Evolutionary conservation across 1,140 invertebrate genomes (phyloP).

Genomic region (Drosophila tristis): DNA sequence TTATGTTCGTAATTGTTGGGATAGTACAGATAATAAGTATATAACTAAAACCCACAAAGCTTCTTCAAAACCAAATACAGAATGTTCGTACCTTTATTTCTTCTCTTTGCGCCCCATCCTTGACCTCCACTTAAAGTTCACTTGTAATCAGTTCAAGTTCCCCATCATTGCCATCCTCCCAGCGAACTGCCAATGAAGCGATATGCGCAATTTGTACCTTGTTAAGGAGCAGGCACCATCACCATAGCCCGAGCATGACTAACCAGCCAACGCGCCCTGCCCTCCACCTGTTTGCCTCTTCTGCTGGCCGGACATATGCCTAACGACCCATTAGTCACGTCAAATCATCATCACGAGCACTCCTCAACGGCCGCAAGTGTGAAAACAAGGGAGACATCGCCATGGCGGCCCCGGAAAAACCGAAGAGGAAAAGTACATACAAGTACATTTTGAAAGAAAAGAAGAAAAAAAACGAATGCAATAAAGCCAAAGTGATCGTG

Average conservation of each 20-base stretch:
- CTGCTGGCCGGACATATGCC: slow-evolving; percentile 48
- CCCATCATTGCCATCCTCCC: slow-evolving; percentile 39
- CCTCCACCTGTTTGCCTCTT: slow-evolving; percentile 25
- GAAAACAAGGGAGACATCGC: slow-evolving; percentile 37
- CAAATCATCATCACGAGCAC: slow-evolving; percentile 69
- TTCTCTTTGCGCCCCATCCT: slow-evolving; percentile 16
- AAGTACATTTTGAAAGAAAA: neutral
- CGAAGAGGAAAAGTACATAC: slow-evolving; percentile 32
- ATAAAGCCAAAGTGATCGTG: slow-evolving; percentile 77
- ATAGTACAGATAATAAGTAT: too few relatives aligned
- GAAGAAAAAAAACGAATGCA: slow-evolving; percentile 42
- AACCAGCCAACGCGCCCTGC: slow-evolving; percentile 1
- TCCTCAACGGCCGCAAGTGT: slow-evolving; percentile 31
- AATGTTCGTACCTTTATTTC: neutral
- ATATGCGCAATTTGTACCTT: slow-evolving; percentile 59
- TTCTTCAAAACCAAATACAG: too few relatives aligned
- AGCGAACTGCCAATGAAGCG: slow-evolving; percentile 30
- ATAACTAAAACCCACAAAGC: too few relatives aligned
- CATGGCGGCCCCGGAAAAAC: slow-evolving; percentile 22
- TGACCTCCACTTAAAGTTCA: slow-evolving; percentile 34
- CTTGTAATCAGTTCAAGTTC: slow-evolving; percentile 46
- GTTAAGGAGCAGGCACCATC: slow-evolving; percentile 15
- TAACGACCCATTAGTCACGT: slow-evolving; percentile 79
- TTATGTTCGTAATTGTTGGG: too few relatives aligned
- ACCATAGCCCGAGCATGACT: slow-evolving; percentile 29